Percentiles rank a stretch among this genome's conserved stretches.
Conservation (phyloP, 2,797 vertebrate genomes). For the Cuculus canorus region DNA sequence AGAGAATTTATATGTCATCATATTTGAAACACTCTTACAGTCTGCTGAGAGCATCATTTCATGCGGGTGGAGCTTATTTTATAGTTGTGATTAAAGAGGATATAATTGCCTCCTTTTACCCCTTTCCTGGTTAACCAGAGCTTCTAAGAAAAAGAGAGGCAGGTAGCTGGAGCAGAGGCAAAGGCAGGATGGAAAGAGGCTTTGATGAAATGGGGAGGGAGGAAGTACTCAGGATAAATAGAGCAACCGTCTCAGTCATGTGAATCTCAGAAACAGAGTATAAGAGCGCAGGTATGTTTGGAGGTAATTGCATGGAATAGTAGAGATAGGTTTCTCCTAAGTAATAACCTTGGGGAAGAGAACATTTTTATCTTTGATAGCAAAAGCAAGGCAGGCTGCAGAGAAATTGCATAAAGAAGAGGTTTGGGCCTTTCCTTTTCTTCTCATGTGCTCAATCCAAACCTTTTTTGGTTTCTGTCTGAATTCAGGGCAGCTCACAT, state of each 20-base stretch:
- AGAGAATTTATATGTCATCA: background rate
- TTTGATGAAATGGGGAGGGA: background rate
- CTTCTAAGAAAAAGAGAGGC: background rate
- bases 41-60: background rate
- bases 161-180: background rate
- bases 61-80: background rate
- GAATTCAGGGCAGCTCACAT: background rate
- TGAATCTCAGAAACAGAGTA: background rate
- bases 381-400: background rate
- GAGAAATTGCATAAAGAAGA: background rate
- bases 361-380: background rate
- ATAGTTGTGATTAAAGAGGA: background rate
- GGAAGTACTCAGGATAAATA: background rate
- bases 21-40: background rate
- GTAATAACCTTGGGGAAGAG: slow-evolving; percentile 11
- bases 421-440: background rate
- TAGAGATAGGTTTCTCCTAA: background rate
- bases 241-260: background rate
- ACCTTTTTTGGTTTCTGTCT: background rate
- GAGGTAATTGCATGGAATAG: slow-evolving; percentile 22
- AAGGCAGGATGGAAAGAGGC: background rate
- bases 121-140: background rate
- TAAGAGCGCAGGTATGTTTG: background rate
- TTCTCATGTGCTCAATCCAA: background rate
- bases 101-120: background rate